Evolutionary conservation across 1,140 invertebrate species (phyloP), one percentile per base, ranked within the genome.

Genomic region (Euglossa dilemma): DNA sequence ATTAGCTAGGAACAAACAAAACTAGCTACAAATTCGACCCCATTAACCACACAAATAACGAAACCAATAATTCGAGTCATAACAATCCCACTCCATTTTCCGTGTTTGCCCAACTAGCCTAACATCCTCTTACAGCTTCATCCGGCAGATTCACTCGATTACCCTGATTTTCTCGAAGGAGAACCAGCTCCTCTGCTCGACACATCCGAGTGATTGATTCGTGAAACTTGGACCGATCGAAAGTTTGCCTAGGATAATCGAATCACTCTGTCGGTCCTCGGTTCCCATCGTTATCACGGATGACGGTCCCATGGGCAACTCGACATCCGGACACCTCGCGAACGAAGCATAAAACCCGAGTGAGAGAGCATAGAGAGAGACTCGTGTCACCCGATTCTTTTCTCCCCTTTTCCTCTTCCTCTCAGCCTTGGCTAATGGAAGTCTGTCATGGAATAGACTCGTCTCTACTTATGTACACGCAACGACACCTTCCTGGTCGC

Each of bases 401-500:
- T 61, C 8, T 63, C 7, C n/a, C 25, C 25, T 7, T 6, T 43
- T 23, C 14, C 4, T 11, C 75, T 25, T 7, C 74, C n/a, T 47
- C 12, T 18, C 52, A 71, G 28, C 47, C 28, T 25, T 23, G 20
- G 28, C 54, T 78, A 78, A 78, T 78, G 45, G 78, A 72, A 80
- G 57, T 80, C 45, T 36, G 77, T 61, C 77, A 61, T 80, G 57
- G 63, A 63, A 45, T 43, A 73, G 52, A 73, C 63, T 81, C 67
- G 43, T 75, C 43, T 64, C 43, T 75, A 54, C 36, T 75, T 67
- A 63, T 25, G 45, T 47, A 67, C 52, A 66, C 79, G 70, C 59
- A 43, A 54, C 70, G 50, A 25, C 59, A 57, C 43, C 67, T 57
- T 57, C 20, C 6, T 18, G 12, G 16, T 47, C 70, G 28, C 12